Conservation (phyloP, 2,888 invertebrate species). For the Nephrotoma flavescens region DNA sequence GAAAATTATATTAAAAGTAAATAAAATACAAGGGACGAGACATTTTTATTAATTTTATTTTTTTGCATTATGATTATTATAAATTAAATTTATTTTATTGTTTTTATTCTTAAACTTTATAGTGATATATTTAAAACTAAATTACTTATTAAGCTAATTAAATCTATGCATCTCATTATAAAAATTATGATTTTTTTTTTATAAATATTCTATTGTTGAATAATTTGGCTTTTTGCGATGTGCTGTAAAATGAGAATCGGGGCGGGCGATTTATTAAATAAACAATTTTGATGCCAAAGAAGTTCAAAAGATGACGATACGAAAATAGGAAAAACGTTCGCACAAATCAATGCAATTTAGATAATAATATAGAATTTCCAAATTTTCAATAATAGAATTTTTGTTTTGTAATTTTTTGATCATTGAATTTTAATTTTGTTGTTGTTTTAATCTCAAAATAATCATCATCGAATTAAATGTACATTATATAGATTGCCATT, state of each 20-base stretch:
- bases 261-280: background rate
- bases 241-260: background rate
- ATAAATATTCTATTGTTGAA: background rate
- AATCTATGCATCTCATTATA: background rate
- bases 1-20: background rate
- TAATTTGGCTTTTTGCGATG: background rate
- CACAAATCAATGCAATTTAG: background rate
- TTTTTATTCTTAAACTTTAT: background rate
- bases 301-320: background rate
- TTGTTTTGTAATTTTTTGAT: background rate
- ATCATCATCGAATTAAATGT: background rate
- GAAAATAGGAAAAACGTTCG: background rate
- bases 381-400: background rate
- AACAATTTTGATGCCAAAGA: background rate
- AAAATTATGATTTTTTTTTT: background rate
- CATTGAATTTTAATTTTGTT: background rate
- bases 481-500: background rate
- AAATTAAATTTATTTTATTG: background rate
- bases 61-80: background rate
- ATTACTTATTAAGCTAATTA: background rate
- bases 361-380: background rate
- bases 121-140: background rate
- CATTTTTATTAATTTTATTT: background rate
- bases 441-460: background rate
- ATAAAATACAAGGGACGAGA: background rate